Evolutionary conservation across 2,797 vertebrate genomes (phyloP).

Genomic region (Delichon dasypus): DNA sequence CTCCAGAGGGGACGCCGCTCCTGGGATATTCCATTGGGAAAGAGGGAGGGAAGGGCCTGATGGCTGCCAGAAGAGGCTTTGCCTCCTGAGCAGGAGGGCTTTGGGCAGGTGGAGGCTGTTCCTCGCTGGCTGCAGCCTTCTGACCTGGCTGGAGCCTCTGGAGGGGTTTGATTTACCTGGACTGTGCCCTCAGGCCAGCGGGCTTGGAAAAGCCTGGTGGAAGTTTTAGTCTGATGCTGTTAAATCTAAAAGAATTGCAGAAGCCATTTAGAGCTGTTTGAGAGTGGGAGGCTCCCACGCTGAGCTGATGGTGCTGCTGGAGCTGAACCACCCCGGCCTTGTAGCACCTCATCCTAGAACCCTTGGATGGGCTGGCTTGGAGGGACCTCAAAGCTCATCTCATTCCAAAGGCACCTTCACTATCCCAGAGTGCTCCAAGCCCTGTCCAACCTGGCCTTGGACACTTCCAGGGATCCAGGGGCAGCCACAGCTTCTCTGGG

Average conservation of each 20-base stretch:
- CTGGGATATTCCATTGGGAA: rapidly evolving
- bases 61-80: background rate
- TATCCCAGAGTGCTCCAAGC: rapidly evolving
- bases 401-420: background rate
- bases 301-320: background rate
- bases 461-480: background rate
- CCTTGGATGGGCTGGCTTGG: rapidly evolving
- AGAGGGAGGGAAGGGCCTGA: background rate
- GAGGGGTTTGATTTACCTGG: rapidly evolving
- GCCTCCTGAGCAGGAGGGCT: background rate
- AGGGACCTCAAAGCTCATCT: background rate
- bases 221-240: background rate
- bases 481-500: background rate
- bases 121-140: background rate
- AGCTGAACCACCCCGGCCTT: background rate
- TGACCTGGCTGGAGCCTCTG: background rate
- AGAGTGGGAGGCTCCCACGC: no score
- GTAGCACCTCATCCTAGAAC: background rate
- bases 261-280: background rate
- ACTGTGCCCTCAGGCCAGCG: rapidly evolving
- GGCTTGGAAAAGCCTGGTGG: rapidly evolving
- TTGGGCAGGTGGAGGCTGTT: background rate
- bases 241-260: background rate
- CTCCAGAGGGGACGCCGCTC: background rate
- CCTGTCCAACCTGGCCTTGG: background rate